Conservation (phyloP, 2,888 invertebrate genomes). For the Diadromus collaris region DNA sequence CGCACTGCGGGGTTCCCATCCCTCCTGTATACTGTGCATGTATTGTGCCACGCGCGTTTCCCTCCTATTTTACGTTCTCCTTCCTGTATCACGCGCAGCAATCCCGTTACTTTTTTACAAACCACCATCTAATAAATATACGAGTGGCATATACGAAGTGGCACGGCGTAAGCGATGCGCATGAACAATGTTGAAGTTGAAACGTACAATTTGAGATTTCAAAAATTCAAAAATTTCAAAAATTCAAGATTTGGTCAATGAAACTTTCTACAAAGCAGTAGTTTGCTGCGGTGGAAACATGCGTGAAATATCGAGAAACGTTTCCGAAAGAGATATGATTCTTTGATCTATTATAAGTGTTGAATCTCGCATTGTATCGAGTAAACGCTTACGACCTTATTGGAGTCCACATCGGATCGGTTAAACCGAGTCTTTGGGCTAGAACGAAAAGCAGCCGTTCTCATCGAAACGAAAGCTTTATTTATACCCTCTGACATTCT, state of each 20-base stretch:
- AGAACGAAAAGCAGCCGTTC: slow-evolving; percentile 53
- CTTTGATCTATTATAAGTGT: not conserved
- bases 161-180: slow-evolving; percentile 18
- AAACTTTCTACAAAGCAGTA: not conserved
- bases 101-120: slow-evolving; percentile 54
- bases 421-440: not conserved
- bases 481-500: slow-evolving; percentile 78
- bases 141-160: slow-evolving; percentile 26
- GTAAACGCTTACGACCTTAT: not conserved
- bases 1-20: slow-evolving; percentile 48
- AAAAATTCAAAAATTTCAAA: slow-evolving; percentile 2
- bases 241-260: not conserved
- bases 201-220: slow-evolving; percentile 5
- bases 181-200: slow-evolving; percentile 2
- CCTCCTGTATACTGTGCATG: not conserved
- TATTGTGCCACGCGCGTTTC: not conserved
- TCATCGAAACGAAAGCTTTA: slow-evolving; percentile 73
- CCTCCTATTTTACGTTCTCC: slow-evolving; percentile 27
- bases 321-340: not conserved
- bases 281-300: not conserved
- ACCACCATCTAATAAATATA: slow-evolving; percentile 49
- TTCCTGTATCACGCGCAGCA: slow-evolving; percentile 23
- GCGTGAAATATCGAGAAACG: slow-evolving; percentile 10
- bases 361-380: not conserved
- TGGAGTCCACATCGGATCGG: slow-evolving; percentile 2